phyloP scores from a whole-genome alignment of 2,113 vertebrate species.

The Procavia capensis region DNA sequence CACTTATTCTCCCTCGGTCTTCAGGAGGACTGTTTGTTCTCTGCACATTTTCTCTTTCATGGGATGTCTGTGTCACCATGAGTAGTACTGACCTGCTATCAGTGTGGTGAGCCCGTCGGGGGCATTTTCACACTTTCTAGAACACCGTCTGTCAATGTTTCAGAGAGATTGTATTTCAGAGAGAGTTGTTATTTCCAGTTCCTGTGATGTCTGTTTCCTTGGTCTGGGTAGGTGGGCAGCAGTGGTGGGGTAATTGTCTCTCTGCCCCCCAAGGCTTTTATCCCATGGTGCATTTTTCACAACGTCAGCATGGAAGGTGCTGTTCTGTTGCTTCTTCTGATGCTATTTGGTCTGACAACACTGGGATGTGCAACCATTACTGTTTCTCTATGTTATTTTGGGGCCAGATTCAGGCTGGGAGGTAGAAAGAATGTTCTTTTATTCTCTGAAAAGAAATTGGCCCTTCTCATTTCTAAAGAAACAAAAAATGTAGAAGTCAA shows the following conservation, averaged over 20 bases:
- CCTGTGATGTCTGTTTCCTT: neutral
- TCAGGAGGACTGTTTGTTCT: neutral
- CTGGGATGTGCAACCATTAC: neutral
- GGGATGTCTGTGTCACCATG: neutral
- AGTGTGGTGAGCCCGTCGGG: neutral
- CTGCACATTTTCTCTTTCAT: neutral
- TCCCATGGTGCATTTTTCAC: neutral
- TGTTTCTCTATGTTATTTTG: slow-evolving; percentile 25
- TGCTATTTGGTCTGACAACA: slow-evolving; percentile 1
- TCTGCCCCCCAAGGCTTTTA: neutral
- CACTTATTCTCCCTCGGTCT: neutral
- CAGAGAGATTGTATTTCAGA: neutral
- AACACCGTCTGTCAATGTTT: neutral
- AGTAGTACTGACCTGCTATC: neutral
- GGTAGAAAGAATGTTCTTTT: neutral
- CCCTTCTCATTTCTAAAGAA: neutral
- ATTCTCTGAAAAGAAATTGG: slow-evolving; percentile 42
- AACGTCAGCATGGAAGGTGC: neutral
- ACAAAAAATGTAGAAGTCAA: slow-evolving; percentile 3
- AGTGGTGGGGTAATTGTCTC: neutral
- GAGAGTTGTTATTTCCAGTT: neutral
- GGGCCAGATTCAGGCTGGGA: neutral
- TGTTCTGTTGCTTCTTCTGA: neutral
- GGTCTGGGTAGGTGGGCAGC: neutral
- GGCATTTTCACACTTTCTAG: neutral